Base-by-base conservation (phyloP, 2,797 vertebrate species). In the Pseudochirops corinnae region DNA sequence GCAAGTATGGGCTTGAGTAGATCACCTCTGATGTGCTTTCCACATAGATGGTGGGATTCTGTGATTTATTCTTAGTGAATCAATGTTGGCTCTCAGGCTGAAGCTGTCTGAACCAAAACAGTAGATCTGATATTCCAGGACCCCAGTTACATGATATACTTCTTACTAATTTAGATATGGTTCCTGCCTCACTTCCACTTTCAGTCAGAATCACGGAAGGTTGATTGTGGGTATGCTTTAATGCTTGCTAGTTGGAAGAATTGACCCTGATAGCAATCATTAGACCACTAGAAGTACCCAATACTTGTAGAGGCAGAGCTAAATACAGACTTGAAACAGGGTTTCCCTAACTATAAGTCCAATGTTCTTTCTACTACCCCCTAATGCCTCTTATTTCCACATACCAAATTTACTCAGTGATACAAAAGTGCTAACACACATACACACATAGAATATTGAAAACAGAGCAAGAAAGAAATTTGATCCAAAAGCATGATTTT, bases 171-270 rank as follows among this genome's bases (percentile, higher is more conserved):
- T 93, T 18, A 82, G 55, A 57, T 5, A 90, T 50, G 62, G 14
- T 56, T 50, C 21, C 31, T 62, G 90, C 53, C 21, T 29, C 33
- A 33, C 26, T 18, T 12, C 91, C 28, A 16, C 2, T 10, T 95
- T 96, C 39, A 96, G 92, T 91, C 7, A 94, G 55, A 90, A 33
- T 92, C 92, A 56, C 91, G 93, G 3, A 92, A 90, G 94, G 46
- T 92, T 94, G 91, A 82, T 87, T 96, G 95, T 93, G 55, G 55
- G 56, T 93, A 2, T 91, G 92, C 33, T 95, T 96, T 95, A 82
- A 56, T 97, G 50, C 87, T 39, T 62, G 14, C 31, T 91, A 94
- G 90, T 62, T 91, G 55, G 90, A 33, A 62, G 74, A 46, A 11
- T 94, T 92, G 26, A 94, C 94, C 95, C 28, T 57, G 46, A 94